Conservation (phyloP, 2,113 vertebrate species). For the Oryzias woworae region DNA sequence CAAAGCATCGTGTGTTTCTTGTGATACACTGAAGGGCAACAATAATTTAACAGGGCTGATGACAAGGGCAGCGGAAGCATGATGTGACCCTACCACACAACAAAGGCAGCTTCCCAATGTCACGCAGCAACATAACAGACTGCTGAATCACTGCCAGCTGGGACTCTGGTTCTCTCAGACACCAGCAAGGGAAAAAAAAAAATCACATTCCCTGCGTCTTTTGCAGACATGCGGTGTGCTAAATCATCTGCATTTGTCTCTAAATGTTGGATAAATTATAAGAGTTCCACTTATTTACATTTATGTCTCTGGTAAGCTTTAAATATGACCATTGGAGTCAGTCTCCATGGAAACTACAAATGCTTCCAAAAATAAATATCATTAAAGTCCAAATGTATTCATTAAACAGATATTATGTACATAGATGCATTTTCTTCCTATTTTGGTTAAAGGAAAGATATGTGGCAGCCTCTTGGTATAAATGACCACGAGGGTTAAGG, state of each 20-base stretch:
- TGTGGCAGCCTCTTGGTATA: too few relatives aligned
- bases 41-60: slow-evolving; percentile 1
- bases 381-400: too few relatives aligned
- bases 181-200: slow-evolving; percentile 26
- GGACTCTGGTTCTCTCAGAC: slow-evolving; percentile 4
- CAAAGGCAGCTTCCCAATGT: slow-evolving; percentile 40
- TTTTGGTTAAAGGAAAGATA: too few relatives aligned
- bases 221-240: slow-evolving; percentile 27
- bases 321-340: too few relatives aligned
- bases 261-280: not conserved
- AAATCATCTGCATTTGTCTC: slow-evolving; percentile 19
- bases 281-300: too few relatives aligned
- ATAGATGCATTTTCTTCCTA: too few relatives aligned
- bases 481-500: too few relatives aligned
- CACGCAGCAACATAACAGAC: slow-evolving; percentile 36
- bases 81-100: slow-evolving; percentile 18
- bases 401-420: too few relatives aligned
- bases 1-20: not conserved
- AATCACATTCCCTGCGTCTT: not conserved
- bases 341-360: too few relatives aligned
- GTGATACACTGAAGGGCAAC: not conserved
- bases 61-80: slow-evolving; percentile 5
- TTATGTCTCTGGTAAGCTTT: too few relatives aligned
- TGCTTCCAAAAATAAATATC: too few relatives aligned
- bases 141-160: slow-evolving; percentile 61